Evolutionary conservation across 2,888 invertebrate genomes (phyloP).

Genomic region (Byasa hedistus): DNA sequence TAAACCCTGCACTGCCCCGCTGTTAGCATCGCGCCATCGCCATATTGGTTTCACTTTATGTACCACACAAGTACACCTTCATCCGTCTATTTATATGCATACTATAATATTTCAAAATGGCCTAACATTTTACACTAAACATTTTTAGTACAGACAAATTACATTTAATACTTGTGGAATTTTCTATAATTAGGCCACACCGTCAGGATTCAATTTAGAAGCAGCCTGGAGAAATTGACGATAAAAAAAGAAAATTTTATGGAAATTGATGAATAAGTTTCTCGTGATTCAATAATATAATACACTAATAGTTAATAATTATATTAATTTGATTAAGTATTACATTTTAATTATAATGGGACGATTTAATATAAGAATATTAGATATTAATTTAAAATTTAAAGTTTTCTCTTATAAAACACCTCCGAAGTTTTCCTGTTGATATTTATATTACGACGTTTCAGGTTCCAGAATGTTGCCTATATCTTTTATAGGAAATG

Average conservation of each 20-base stretch:
- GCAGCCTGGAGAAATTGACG: neutral
- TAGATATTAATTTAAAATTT: too few species aligned
- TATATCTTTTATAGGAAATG: too few species aligned
- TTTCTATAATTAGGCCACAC: neutral
- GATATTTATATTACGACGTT: too few species aligned
- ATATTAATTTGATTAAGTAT: neutral
- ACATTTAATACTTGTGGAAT: neutral
- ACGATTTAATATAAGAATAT: too few species aligned
- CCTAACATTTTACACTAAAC: too few species aligned
- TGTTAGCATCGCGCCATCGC: slow-evolving; percentile 15
- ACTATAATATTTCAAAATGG: too few species aligned
- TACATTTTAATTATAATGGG: neutral
- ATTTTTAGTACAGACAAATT: too few species aligned
- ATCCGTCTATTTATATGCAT: neutral
- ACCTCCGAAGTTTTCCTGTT: too few species aligned
- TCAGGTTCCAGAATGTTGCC: too few species aligned
- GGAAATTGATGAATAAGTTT: slow-evolving; percentile 11
- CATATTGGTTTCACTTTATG: slow-evolving; percentile 14
- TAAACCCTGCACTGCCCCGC: slow-evolving; percentile 26
- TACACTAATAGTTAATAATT: too few species aligned
- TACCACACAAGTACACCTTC: neutral
- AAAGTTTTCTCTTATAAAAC: too few species aligned
- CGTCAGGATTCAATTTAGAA: neutral
- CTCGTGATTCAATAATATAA: too few species aligned
- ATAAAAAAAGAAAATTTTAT: slow-evolving; percentile 13